Evolutionary conservation across 2,888 invertebrate genomes (phyloP).

Genomic region (Parasteatoda lunata): DNA sequence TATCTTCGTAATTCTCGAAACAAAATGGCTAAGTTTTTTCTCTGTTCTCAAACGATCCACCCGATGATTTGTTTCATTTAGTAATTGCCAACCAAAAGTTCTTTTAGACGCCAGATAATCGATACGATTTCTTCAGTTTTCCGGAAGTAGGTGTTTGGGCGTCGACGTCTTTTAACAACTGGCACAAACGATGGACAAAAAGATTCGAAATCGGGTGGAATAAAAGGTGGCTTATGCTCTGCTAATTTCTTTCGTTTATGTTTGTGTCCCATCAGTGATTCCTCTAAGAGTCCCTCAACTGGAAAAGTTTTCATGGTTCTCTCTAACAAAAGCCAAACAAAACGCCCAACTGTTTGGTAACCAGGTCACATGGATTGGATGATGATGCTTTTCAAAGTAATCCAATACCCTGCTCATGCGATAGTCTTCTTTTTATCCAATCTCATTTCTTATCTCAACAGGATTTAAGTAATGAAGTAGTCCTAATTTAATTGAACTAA

Average conservation of each 20-base stretch:
- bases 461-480: too few relatives aligned
- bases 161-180: constrained; percentile 3
- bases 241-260: constrained; percentile 49
- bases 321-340: constrained; percentile 13
- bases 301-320: constrained; percentile 47
- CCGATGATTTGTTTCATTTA: constrained; percentile 22
- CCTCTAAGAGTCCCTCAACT: constrained; percentile 27
- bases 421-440: neutral
- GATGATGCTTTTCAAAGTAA: constrained; percentile 32
- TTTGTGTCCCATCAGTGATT: constrained; percentile 36
- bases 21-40: too few relatives aligned
- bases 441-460: too few relatives aligned
- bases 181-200: constrained; percentile 23
- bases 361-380: constrained; percentile 51
- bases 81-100: neutral
- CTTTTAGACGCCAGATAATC: constrained; percentile 1
- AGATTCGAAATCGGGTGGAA: constrained; percentile 2
- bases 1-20: too few relatives aligned
- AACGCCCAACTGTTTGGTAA: constrained; percentile 25
- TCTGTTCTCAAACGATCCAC: neutral
- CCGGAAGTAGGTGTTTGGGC: constrained; percentile 46
- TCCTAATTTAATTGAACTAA: too few relatives aligned
- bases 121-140: constrained; percentile 10
- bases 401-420: constrained; percentile 63
- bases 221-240: constrained; percentile 55